A percentile compares a stretch with the other conserved stretches of the same genome.
These are phyloP conservation scores for Pomatorhinus ruficollis DNA, from an alignment of 2,113 vertebrate species.

Conservation along the genomic window DNA sequence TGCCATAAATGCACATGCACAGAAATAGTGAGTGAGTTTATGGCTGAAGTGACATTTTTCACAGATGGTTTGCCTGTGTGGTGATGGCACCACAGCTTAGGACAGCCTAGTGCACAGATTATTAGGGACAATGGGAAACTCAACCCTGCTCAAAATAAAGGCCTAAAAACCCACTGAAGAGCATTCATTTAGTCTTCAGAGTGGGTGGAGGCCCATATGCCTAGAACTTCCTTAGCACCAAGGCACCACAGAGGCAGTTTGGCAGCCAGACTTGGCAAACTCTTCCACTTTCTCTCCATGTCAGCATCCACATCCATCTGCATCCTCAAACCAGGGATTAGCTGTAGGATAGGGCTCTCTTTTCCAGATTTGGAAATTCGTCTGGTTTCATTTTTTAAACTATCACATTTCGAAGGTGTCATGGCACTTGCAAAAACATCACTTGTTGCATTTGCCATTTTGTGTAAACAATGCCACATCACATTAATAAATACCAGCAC, in stretches of 20 bases:
- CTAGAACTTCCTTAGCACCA: not conserved
- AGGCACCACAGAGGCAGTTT: rapidly evolving
- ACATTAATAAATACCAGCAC: not conserved
- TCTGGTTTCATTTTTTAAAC: not conserved
- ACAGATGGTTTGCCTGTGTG: not conserved
- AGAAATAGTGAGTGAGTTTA: not conserved
- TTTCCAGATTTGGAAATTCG: not conserved
- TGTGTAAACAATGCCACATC: not conserved
- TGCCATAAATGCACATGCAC: not conserved
- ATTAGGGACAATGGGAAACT: not conserved
- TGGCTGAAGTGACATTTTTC: not conserved
- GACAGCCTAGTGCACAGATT: not conserved
- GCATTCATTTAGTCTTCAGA: not conserved
- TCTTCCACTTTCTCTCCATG: not conserved
- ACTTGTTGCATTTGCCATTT: not conserved
- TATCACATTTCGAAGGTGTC: not conserved
- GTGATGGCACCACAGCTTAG: not conserved
- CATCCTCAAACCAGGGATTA: not conserved
- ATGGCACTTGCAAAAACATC: not conserved
- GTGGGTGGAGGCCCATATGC: not conserved
- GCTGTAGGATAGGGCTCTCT: not conserved
- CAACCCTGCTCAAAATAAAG: not conserved
- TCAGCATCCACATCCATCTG: not conserved
- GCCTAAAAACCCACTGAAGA: not conserved
- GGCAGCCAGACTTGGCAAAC: not conserved